Percentiles rank a stretch among this genome's conserved stretches.
These are phyloP conservation scores for Zaprionus africanus DNA, from an alignment of 1,140 invertebrate species.

Conservation along the genomic window DNA sequence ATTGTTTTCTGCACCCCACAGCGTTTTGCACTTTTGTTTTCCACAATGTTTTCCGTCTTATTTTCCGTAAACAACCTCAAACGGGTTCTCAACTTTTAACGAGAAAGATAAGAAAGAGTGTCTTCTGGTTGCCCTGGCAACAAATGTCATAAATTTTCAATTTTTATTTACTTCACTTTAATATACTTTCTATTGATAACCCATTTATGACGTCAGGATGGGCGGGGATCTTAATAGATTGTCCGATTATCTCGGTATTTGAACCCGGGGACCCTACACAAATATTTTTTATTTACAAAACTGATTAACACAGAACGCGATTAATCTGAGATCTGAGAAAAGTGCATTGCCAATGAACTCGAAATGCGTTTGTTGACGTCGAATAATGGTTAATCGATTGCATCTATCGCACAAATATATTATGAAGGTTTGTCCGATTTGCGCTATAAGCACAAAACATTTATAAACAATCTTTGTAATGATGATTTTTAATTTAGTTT, in stretches of 20 bases:
- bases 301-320: constrained; percentile 23
- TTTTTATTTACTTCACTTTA: constrained; percentile 41
- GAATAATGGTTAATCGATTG: constrained; percentile 4
- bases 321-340: constrained; percentile 33
- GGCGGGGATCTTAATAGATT: constrained; percentile 27
- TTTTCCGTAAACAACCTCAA: constrained; percentile 18
- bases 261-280: constrained; percentile 50
- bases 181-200: constrained; percentile 54
- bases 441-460: background rate
- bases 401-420: constrained; percentile 6
- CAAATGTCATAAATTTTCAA: constrained; percentile 28
- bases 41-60: constrained; percentile 6
- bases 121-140: constrained; percentile 13
- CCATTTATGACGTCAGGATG: constrained; percentile 61
- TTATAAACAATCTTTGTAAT: background rate
- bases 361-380: constrained; percentile 51
- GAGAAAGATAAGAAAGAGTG: constrained; percentile 17
- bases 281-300: constrained; percentile 57
- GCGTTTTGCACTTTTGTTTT: constrained; percentile 28
- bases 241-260: constrained; percentile 18
- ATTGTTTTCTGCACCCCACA: constrained; percentile 29
- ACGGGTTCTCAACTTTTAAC: constrained; percentile 12
- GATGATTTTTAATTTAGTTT: constrained; percentile 10
- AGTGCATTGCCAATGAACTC: constrained; percentile 45
- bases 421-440: constrained; percentile 7